These are phyloP conservation scores for Maniola hyperantus DNA, from an alignment of 2,888 invertebrate species.

Conservation along the genomic window DNA sequence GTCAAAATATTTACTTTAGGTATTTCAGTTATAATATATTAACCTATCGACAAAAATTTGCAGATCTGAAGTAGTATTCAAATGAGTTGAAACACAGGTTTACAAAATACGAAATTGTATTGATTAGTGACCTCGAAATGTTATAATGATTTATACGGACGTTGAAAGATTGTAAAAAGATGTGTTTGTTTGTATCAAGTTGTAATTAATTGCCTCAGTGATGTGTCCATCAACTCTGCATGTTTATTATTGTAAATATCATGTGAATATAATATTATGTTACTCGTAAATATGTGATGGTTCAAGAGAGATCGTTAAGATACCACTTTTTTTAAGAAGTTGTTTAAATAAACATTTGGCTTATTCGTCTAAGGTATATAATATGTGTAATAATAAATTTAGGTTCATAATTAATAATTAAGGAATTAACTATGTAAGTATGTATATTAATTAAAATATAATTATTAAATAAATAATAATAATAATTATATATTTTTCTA, in stretches of 20 bases:
- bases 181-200: constrained; percentile 12
- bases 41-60: no score
- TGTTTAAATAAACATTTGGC: background rate
- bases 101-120: background rate
- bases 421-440: no score
- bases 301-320: constrained; percentile 28
- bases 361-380: no score
- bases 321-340: background rate
- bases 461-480: no score
- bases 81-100: background rate
- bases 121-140: constrained; percentile 24
- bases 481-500: no score
- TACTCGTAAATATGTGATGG: constrained; percentile 21
- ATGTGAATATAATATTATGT: background rate
- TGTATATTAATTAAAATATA: no score
- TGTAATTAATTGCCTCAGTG: constrained; percentile 10
- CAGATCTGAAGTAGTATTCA: no score
- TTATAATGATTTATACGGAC: constrained; percentile 26
- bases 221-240: constrained; percentile 28
- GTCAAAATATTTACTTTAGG: no score
- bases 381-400: no score
- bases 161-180: constrained; percentile 24
- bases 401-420: no score
- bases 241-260: constrained; percentile 10
- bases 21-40: no score